These are phyloP conservation scores for Ictidomys tridecemlineatus DNA, from an alignment of 2,113 vertebrate species.

Conservation along the genomic window DNA sequence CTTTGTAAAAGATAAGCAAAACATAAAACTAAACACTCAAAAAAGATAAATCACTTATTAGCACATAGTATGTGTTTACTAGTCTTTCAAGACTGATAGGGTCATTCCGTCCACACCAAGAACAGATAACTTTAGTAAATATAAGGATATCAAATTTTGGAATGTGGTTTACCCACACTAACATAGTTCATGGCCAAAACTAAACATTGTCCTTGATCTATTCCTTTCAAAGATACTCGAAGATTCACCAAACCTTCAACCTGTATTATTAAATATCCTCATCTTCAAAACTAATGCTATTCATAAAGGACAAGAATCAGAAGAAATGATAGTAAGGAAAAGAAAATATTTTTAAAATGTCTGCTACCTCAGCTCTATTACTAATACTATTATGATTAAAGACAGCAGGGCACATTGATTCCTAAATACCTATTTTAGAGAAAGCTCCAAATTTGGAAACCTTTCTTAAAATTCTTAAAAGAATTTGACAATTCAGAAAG, in stretches of 20 bases:
- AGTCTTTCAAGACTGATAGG: neutral
- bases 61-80: neutral
- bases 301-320: neutral
- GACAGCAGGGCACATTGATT: neutral
- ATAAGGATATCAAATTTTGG: constrained; percentile 13
- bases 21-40: constrained; percentile 32
- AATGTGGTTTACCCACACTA: neutral
- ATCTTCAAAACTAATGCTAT: neutral
- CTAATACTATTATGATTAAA: constrained; percentile 13
- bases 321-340: neutral
- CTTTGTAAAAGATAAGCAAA: neutral
- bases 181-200: neutral
- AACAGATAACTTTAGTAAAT: constrained; percentile 31
- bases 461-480: neutral
- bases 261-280: neutral
- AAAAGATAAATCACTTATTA: neutral
- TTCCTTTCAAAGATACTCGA: neutral
- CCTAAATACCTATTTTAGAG: neutral
- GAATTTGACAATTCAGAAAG: neutral
- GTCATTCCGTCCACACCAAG: neutral
- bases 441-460: neutral
- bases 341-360: constrained; percentile 29
- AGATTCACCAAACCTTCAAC: constrained; percentile 18
- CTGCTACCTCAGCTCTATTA: neutral
- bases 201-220: neutral